Evolutionary conservation across 2,113 vertebrate species (phyloP).

Genomic region (Microcebus lehilahytsara): DNA sequence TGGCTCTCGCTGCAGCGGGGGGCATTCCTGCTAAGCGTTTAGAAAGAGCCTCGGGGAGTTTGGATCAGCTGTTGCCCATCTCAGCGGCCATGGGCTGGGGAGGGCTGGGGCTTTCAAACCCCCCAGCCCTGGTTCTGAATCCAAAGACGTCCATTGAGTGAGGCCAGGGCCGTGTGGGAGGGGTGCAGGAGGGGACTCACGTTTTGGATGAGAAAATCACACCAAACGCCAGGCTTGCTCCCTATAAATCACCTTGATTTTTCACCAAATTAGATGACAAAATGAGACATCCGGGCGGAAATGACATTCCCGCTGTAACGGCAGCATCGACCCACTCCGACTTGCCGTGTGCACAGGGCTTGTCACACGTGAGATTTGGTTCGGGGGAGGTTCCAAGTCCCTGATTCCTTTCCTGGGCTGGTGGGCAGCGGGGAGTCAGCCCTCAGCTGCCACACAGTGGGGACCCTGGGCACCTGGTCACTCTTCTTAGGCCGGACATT

Average conservation of each 20-base stretch:
- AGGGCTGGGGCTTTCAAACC: neutral
- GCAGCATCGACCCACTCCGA: neutral
- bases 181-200: neutral
- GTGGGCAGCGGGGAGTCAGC: neutral
- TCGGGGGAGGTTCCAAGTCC: rapidly evolving
- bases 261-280: conserved; percentile 55
- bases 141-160: neutral
- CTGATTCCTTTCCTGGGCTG: neutral
- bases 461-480: rapidly evolving
- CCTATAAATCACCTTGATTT: conserved; percentile 55
- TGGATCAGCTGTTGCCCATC: neutral
- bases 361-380: neutral
- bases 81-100: neutral
- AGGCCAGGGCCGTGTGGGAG: neutral
- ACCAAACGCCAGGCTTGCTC: neutral
- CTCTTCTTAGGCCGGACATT: neutral
- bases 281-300: conserved; percentile 41
- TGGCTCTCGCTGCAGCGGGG: neutral
- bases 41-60: neutral
- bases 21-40: neutral
- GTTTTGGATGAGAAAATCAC: neutral
- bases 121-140: neutral
- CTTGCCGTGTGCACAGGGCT: neutral
- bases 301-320: neutral
- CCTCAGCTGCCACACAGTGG: neutral